phyloP scores from a whole-genome alignment of 2,888 invertebrate species.

The Agrochola macilenta region DNA sequence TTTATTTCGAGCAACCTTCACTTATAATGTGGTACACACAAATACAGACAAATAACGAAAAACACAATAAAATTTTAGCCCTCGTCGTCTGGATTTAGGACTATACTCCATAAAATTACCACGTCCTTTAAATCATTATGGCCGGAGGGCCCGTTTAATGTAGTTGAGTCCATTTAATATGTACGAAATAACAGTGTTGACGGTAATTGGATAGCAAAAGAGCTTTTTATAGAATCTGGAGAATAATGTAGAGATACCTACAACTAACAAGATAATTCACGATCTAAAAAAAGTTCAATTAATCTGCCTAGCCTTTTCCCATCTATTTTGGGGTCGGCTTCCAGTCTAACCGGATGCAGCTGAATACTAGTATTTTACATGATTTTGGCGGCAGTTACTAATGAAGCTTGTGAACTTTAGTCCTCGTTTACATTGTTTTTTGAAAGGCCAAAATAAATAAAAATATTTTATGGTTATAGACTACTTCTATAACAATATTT shows the following conservation, averaged over 20 bases:
- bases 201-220: constrained; percentile 9
- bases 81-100: not conserved
- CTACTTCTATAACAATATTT: no score
- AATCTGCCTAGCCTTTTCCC: no score
- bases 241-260: not conserved
- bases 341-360: no score
- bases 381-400: constrained; percentile 26
- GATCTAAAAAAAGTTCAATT: not conserved
- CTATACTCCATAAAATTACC: constrained; percentile 27
- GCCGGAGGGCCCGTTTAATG: constrained; percentile 38
- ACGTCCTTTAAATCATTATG: constrained; percentile 17
- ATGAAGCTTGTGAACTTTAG: not conserved
- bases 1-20: no score
- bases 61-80: no score
- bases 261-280: not conserved
- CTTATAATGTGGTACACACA: no score
- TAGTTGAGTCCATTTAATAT: constrained; percentile 14
- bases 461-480: not conserved
- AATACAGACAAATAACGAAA: no score
- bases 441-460: not conserved
- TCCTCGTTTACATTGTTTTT: not conserved
- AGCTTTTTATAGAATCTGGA: constrained; percentile 2
- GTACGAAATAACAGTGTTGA: constrained; percentile 32
- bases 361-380: no score
- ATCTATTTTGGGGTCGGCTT: no score